Evolutionary conservation across 2,113 vertebrate species (phyloP), one percentile per base, ranked within the genome.

Genomic region (Danionella cerebrum): DNA sequence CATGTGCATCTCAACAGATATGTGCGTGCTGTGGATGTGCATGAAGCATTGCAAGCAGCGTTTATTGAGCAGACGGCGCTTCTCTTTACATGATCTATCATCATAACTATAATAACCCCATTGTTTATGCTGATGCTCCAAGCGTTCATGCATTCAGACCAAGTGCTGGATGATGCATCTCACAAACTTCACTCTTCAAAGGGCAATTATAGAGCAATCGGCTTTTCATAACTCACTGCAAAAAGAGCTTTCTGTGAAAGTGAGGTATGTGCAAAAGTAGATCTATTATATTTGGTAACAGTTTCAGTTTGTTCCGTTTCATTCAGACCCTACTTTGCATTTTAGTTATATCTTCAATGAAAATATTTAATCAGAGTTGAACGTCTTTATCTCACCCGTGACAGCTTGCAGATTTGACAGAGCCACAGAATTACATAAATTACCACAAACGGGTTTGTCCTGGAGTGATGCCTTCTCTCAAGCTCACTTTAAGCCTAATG

Each of bases 181-280:
- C 19, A 33, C 48, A 62, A 72, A 53, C 62, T 70, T 76, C 48
- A 73, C 47, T 76, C 51, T 58, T 58, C 67, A 44, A 67, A 10
- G 70, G 57, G 55, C 65, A 76, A 76, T 76, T 70, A 70, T 63
- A 70, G 42, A 35, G 21, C 64, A 27, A 45, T 64, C 57, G 51
- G 64, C 51, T 36, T 42, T 21, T 25, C 55, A 71, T 71, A 75
- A 75, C 64, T 71, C 73, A 66, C 42, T 1, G 9, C 57, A 67
- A 64, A 75, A 71, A 54, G 48, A 71, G 73, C 52, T 33, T 7
- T 53, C n/a, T 33, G 14, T 16, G 27, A 27, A n/a, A n/a, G n/a
- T n/a, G n/a, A n/a, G n/a, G n/a, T n/a, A n/a, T n/a, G n/a, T n/a
- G n/a, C n/a, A n/a, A n/a, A n/a, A n/a, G n/a, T n/a, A n/a, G n/a